Percentiles rank a stretch among this genome's conserved stretches.
phyloP scores from a whole-genome alignment of 1,140 invertebrate species.

The Rhizoglyphus robini region DNA sequence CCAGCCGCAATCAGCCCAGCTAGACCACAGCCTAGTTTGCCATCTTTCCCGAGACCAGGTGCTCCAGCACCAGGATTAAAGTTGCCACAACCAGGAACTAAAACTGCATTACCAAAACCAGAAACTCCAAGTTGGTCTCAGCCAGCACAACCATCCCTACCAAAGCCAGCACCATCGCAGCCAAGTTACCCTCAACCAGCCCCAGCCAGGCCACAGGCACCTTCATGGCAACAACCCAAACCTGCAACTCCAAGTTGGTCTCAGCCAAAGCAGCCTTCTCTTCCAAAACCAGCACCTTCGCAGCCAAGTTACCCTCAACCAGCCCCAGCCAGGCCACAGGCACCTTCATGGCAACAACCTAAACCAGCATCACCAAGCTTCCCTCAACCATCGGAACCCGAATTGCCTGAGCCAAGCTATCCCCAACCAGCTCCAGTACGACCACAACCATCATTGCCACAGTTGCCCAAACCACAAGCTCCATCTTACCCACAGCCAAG shows the following conservation, averaged over 20 bases:
- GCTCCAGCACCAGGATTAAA: not conserved
- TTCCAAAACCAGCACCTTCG: not conserved
- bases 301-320: not conserved
- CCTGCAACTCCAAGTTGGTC: not conserved
- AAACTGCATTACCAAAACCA: not conserved
- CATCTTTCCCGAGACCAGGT: too few species aligned
- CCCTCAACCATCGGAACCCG: too few species aligned
- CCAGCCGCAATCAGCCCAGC: too few species aligned
- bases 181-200: not conserved
- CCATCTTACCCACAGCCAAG: not conserved
- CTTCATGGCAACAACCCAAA: conserved; percentile 8
- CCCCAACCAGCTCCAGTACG: not conserved
- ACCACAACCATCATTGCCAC: not conserved
- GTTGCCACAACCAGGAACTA: not conserved
- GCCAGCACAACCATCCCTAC: too few species aligned
- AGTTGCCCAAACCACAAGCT: not conserved
- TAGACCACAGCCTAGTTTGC: too few species aligned
- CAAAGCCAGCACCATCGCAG: too few species aligned
- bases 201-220: not conserved
- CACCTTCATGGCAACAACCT: conserved; percentile 7
- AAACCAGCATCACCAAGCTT: not conserved
- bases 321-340: not conserved
- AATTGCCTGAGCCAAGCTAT: too few species aligned
- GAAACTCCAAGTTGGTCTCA: not conserved
- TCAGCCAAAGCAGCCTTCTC: not conserved